Base-by-base conservation (phyloP, 2,888 invertebrate genomes). In the Adineta ricciae region DNA sequence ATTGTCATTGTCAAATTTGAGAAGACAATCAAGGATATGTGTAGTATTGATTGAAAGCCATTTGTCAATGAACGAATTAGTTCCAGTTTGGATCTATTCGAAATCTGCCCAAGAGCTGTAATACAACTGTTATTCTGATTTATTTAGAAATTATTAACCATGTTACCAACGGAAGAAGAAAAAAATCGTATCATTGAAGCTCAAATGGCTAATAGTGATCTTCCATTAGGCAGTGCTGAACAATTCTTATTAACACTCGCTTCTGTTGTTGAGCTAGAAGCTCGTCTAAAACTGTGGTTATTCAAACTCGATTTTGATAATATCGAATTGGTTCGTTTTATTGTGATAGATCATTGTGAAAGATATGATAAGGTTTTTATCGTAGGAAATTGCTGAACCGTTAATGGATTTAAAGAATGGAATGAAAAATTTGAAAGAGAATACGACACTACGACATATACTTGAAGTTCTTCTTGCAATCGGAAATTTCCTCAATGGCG, bases 241-340 rank as follows among this genome's bases (percentile, higher is more conserved):
- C 97, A 99, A 91, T 99, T 99, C 91, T 93, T 99, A n/a, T 92
- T 99, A 78, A 97, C 96, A 36, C 92, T 99, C 87, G 95, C 96
- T 52, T 96, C 97, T 83, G 96, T 99, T 88, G 96, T 95, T 78
- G 97, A 98, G 91, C 92, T 99, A 86, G 94, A 95, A 83, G 95
- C 96, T 82, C 92, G 98, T 88, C 93, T 98, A 49, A 95, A 95
- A 90, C 93, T 99, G 87, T 99, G 99, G 99, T 95, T 97, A 87
- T 99, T 99, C 92, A 97, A 97, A 90, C 92, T 99, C 87, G 99
- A 99, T 92, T 99, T 97, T 91, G 98, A 98, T 91, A 95, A 94
- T 91, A 94, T 95, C 88, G 98, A 99, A 92, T 93, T 93, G 91
- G 95, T 95, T 91, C 87, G 90, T 32, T 84, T 36, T 27, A 36